Conservation (phyloP, 2,797 vertebrate genomes). For the Zenarchopterus dispar region DNA sequence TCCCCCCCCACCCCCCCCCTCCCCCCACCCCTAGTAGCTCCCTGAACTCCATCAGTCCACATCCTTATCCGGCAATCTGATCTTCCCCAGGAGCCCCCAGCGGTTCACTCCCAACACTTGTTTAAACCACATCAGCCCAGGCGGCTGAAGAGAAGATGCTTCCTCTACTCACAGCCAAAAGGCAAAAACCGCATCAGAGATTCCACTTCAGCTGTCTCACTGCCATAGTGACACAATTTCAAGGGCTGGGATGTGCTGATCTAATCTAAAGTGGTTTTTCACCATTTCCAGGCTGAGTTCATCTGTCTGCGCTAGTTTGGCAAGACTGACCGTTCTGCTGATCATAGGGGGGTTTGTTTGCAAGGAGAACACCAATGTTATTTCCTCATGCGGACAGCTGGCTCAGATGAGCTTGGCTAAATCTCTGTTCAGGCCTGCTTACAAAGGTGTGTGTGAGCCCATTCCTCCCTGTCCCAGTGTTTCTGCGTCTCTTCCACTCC, state of each 20-base stretch:
- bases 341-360: conserved; percentile 42
- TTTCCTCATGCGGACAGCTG: conserved; percentile 67
- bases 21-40: conserved; percentile 38
- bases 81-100: conserved; percentile 69
- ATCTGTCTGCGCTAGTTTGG: conserved; percentile 20
- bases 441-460: conserved; percentile 69
- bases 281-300: conserved; percentile 31
- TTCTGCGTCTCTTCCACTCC: conserved; percentile 73
- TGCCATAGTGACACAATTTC: conserved; percentile 37
- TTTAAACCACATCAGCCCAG: conserved; percentile 78
- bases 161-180: conserved; percentile 65
- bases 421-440: conserved; percentile 53
- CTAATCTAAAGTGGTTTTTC: conserved; percentile 53
- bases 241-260: conserved; percentile 38
- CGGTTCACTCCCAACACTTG: conserved; percentile 76
- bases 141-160: conserved; percentile 68
- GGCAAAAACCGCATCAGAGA: conserved; percentile 59
- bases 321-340: conserved; percentile 36
- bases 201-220: conserved; percentile 39
- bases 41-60: conserved; percentile 72
- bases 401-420: conserved; percentile 60
- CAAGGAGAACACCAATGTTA: conserved; percentile 37
- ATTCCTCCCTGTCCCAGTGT: conserved; percentile 56
- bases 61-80: conserved; percentile 77
- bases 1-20: not conserved